These are phyloP conservation scores for Ammodytes dubius DNA, from an alignment of 2,113 vertebrate genomes.

Conservation along the genomic window DNA sequence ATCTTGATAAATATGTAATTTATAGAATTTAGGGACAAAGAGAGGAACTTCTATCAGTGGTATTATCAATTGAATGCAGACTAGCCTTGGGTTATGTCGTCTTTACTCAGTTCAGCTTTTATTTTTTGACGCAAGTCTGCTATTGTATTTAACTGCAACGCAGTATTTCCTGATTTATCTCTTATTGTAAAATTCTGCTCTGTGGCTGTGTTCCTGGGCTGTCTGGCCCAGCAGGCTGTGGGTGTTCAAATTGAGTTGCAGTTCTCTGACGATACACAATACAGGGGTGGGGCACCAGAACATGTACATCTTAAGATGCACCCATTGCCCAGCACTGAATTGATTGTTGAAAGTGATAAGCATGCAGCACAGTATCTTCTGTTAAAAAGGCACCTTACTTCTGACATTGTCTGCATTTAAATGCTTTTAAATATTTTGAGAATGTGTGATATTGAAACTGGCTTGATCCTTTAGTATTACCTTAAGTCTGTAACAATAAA, in stretches of 20 bases:
- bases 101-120: not conserved
- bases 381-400: not conserved
- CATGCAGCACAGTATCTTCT: not conserved
- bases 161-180: constrained; percentile 12
- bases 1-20: not conserved
- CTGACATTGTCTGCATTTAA: no score
- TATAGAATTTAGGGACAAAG: not conserved
- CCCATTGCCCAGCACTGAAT: not conserved
- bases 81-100: not conserved
- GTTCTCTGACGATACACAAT: constrained; percentile 65
- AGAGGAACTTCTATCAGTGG: constrained; percentile 10
- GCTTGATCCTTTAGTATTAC: not conserved
- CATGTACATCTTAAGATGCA: constrained; percentile 32
- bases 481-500: not conserved
- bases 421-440: no score
- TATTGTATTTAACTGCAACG: not conserved
- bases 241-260: constrained; percentile 67
- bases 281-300: constrained; percentile 73
- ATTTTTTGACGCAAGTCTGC: not conserved
- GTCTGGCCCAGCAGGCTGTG: constrained; percentile 63
- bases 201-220: constrained; percentile 40
- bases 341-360: not conserved
- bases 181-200: constrained; percentile 10
- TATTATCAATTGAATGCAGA: constrained; percentile 4
- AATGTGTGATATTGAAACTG: not conserved